Conservation (phyloP, 2,113 vertebrate species). For the Acanthochromis polyacanthus region DNA sequence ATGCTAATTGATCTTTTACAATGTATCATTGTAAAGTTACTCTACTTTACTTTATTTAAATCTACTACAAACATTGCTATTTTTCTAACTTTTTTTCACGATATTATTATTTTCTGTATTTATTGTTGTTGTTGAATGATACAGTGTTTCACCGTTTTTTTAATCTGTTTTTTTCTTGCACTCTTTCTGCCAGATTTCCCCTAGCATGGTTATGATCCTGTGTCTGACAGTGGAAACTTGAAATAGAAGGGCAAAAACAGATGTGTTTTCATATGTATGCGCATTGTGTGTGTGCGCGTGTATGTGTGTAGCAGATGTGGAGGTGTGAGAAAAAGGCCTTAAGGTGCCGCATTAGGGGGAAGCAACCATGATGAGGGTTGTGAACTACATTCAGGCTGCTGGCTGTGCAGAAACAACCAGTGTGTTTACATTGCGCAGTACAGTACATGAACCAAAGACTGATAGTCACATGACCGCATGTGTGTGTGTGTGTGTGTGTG, state of each 20-base stretch:
- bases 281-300: neutral
- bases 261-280: neutral
- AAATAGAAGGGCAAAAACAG: neutral
- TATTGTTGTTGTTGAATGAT: too few relatives aligned
- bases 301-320: neutral
- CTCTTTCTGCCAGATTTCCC: too few relatives aligned
- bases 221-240: too few relatives aligned
- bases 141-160: too few relatives aligned
- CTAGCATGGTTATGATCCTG: too few relatives aligned
- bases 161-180: too few relatives aligned
- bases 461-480: conserved; percentile 13
- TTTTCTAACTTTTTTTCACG: too few relatives aligned
- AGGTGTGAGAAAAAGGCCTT: conserved; percentile 7
- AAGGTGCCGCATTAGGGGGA: conserved; percentile 17
- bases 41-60: too few relatives aligned
- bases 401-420: neutral
- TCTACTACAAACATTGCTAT: too few relatives aligned
- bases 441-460: conserved; percentile 1
- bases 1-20: too few relatives aligned
- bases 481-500: conserved; percentile 14
- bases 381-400: conserved; percentile 16
- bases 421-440: conserved; percentile 10
- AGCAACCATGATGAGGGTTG: conserved; percentile 1
- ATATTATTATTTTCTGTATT: too few relatives aligned
- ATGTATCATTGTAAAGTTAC: too few relatives aligned